phyloP scores from a whole-genome alignment of 2,888 invertebrate species.

The Actias luna region DNA sequence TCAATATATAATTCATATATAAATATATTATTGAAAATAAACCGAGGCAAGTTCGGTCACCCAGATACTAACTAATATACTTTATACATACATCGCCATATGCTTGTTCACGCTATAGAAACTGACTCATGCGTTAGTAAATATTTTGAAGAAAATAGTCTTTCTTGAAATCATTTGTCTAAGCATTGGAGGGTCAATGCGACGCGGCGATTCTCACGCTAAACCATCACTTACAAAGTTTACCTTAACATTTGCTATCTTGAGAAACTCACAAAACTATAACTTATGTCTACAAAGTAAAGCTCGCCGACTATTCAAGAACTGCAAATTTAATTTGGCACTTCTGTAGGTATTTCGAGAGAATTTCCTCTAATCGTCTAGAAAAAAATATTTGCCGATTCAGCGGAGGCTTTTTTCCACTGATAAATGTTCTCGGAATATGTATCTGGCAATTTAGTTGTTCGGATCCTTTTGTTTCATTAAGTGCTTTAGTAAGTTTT shows the following conservation, averaged over 20 bases:
- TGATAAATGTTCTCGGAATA: conserved; percentile 73
- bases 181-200: conserved; percentile 74
- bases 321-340: conserved; percentile 10
- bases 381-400: conserved; percentile 78
- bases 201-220: conserved; percentile 73
- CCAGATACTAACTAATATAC: too few relatives aligned
- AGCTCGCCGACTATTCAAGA: conserved; percentile 5
- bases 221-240: conserved; percentile 42
- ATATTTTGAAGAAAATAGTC: conserved; percentile 65
- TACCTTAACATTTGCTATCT: conserved; percentile 22
- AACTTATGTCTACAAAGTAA: background rate
- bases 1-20: too few relatives aligned
- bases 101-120: conserved; percentile 19
- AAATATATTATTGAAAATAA: too few relatives aligned
- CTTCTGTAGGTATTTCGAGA: conserved; percentile 66
- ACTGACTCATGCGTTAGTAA: conserved; percentile 32
- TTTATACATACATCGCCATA: too few relatives aligned
- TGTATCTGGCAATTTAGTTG: conserved; percentile 66
- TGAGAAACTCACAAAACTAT: background rate
- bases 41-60: too few relatives aligned
- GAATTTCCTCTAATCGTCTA: conserved; percentile 75
- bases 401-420: conserved; percentile 64
- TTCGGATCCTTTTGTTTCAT: conserved; percentile 63
- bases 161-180: conserved; percentile 73
- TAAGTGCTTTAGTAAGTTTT: conserved; percentile 50